A percentile compares a stretch with the other conserved stretches of the same genome.
Evolutionary conservation across 2,113 vertebrate species (phyloP).

Genomic region (Nematolebias whitei): DNA sequence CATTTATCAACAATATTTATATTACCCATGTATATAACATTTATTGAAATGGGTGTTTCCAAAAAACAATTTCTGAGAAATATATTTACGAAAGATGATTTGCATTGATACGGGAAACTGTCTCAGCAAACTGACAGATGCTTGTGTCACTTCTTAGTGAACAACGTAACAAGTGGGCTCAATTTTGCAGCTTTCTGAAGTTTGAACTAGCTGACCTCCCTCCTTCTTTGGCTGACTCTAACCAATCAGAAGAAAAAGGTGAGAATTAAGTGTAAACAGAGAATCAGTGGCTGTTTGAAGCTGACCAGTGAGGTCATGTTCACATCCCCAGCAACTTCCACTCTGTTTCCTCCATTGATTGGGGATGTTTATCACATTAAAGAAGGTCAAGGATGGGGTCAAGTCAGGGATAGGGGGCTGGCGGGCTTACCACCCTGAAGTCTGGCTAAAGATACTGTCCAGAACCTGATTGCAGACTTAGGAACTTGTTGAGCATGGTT

Average conservation of each 20-base stretch:
- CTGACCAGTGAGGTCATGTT: conserved; percentile 67
- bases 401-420: conserved; percentile 52
- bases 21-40: not conserved
- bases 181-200: conserved; percentile 8
- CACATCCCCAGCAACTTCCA: conserved; percentile 69
- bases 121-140: not conserved
- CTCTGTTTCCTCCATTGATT: conserved; percentile 77
- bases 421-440: conserved; percentile 47
- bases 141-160: conserved; percentile 3
- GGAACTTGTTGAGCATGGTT: conserved; percentile 49
- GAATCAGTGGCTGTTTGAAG: conserved; percentile 63
- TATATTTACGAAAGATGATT: not conserved
- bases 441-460: conserved; percentile 65
- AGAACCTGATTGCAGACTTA: conserved; percentile 54
- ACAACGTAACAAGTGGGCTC: not conserved
- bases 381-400: conserved; percentile 70
- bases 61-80: not conserved
- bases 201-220: conserved; percentile 40
- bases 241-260: conserved; percentile 48
- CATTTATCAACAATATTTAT: too few relatives aligned
- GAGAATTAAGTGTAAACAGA: conserved; percentile 66
- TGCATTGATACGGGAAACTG: not conserved
- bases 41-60: not conserved
- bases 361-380: conserved; percentile 76
- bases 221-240: conserved; percentile 9